phyloP scores from a whole-genome alignment of 2,797 vertebrate genomes.

The Trematomus bernacchii region DNA sequence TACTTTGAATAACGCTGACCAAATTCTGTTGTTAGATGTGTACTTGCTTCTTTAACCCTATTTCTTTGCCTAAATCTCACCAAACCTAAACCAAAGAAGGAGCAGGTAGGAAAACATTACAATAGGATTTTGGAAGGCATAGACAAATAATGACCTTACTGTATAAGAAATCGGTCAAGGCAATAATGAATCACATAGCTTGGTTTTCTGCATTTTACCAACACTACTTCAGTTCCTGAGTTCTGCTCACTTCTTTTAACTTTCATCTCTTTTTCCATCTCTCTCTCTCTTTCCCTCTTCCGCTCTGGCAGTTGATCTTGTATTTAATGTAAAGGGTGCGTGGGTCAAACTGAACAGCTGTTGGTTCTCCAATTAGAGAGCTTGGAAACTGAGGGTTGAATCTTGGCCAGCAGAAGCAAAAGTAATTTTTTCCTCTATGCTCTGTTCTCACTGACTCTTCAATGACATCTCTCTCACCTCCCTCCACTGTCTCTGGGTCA shows the following conservation, averaged over 20 bases:
- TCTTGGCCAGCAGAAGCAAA: constrained; percentile 15
- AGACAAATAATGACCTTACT: no score
- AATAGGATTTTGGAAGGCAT: background rate
- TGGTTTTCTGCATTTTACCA: no score
- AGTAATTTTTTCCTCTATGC: constrained; percentile 10
- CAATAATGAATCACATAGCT: background rate
- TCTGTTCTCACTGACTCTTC: constrained; percentile 8
- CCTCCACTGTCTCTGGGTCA: constrained; percentile 1
- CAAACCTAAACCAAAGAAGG: no score
- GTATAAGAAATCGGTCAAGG: background rate
- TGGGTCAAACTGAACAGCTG: constrained; percentile 68
- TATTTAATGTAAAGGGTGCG: constrained; percentile 14
- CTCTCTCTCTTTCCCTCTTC: background rate
- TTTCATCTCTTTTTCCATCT: constrained; percentile 2
- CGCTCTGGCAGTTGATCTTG: constrained; percentile 4
- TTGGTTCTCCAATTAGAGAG: constrained; percentile 61
- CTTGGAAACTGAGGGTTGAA: constrained; percentile 35
- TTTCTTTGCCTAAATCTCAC: no score
- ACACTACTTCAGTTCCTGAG: background rate
- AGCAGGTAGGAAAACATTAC: no score
- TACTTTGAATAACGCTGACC: background rate
- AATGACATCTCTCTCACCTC: constrained; percentile 22
- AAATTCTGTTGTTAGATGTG: background rate
- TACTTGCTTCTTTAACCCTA: background rate
- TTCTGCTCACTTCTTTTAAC: background rate